Evolutionary conservation across 64 coral and sea anemone species (phyloP).

Genomic region (Montipora cactus): DNA sequence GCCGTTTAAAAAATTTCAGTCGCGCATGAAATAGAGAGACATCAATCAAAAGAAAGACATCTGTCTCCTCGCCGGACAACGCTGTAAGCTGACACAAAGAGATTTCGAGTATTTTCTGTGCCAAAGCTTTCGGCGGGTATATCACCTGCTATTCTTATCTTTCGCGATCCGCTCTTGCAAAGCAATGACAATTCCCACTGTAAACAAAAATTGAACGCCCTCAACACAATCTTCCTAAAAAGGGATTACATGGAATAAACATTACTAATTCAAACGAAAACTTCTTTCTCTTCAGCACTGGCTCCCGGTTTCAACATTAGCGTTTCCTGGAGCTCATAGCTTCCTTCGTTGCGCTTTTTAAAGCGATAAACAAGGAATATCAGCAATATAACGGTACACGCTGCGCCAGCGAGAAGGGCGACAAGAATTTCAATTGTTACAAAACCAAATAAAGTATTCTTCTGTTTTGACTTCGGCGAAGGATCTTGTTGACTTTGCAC

Average conservation of each 20-base stretch:
- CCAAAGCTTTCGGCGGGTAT: too few species aligned
- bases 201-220: background rate
- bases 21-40: too few species aligned
- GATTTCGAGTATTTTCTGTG: too few species aligned
- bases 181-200: too few species aligned
- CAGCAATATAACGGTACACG: constrained; percentile 75
- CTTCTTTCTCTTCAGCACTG: constrained; percentile 83
- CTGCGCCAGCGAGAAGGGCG: constrained; percentile 80
- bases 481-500: constrained; percentile 31
- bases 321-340: constrained; percentile 83
- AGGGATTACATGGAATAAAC: background rate
- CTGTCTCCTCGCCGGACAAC: too few species aligned
- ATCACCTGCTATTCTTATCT: too few species aligned
- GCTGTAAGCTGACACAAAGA: too few species aligned
- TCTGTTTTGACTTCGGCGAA: constrained; percentile 32
- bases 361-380: constrained; percentile 88
- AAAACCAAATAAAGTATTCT: constrained; percentile 78
- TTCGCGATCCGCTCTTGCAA: too few species aligned
- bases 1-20: too few species aligned
- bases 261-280: constrained; percentile 76
- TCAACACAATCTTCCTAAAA: background rate
- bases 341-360: constrained; percentile 91
- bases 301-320: constrained; percentile 72
- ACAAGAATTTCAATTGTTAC: constrained; percentile 93
- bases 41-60: too few species aligned